phyloP scores from a whole-genome alignment of 2,113 vertebrate species.

The Rana temporaria region DNA sequence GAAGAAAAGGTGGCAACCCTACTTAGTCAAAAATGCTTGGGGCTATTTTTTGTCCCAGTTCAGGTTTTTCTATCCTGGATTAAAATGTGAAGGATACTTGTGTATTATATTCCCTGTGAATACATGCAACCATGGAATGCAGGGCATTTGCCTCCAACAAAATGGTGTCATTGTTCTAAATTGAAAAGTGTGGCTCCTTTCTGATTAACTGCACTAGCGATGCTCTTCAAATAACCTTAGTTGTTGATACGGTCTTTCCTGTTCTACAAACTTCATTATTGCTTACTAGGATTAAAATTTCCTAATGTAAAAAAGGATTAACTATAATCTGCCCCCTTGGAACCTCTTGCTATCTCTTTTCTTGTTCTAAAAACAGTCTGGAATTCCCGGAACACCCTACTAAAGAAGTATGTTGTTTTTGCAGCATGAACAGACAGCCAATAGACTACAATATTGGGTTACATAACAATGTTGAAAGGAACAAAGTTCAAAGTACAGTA shows the following conservation, averaged over 20 bases:
- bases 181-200: conserved; percentile 2
- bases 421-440: no score
- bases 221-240: conserved; percentile 34
- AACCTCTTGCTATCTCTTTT: conserved; percentile 22
- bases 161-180: background rate
- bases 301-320: conserved; percentile 38
- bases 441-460: no score
- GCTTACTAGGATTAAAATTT: conserved; percentile 26
- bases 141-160: no score
- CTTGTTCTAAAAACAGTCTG: conserved; percentile 32
- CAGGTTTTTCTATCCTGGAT: no score
- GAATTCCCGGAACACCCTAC: background rate
- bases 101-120: no score
- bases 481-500: no score
- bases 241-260: conserved; percentile 12
- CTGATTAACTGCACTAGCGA: background rate
- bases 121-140: no score
- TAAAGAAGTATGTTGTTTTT: background rate
- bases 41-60: no score
- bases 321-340: conserved; percentile 27
- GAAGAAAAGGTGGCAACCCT: no score
- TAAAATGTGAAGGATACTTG: no score
- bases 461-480: no score
- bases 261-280: conserved; percentile 36
- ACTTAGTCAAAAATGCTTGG: no score